These are phyloP conservation scores for Cephus spinipes DNA, from an alignment of 2,888 invertebrate species.

Conservation along the genomic window DNA sequence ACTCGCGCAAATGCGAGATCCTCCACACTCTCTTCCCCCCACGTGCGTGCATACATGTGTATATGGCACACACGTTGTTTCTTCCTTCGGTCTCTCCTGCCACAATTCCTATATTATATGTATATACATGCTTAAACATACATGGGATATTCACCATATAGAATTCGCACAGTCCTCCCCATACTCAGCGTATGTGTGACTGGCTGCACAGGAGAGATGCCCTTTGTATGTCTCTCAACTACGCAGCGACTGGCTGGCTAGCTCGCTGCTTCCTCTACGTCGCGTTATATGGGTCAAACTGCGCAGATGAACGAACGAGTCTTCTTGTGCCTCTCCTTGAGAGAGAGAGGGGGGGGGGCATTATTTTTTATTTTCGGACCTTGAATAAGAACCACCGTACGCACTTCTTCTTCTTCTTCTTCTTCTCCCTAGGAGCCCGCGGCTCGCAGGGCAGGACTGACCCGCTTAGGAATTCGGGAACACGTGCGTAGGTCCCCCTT, in stretches of 20 bases:
- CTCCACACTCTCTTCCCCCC: conserved; percentile 9
- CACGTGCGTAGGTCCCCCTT: conserved; percentile 47
- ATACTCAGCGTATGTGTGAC: not conserved
- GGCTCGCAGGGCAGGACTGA: conserved; percentile 32
- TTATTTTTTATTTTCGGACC: conserved; percentile 39
- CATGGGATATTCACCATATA: no score
- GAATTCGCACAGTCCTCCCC: no score
- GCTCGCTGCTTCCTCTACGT: not conserved
- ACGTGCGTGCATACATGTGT: conserved; percentile 13
- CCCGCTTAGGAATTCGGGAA: conserved; percentile 29
- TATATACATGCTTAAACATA: not conserved
- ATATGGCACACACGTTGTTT: not conserved
- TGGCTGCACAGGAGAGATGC: conserved; percentile 1
- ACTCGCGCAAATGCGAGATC: not conserved
- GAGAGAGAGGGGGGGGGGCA: not conserved
- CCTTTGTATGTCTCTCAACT: conserved; percentile 9
- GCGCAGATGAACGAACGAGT: conserved; percentile 23
- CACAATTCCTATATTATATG: conserved; percentile 27
- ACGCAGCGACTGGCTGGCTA: not conserved
- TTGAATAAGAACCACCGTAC: conserved; percentile 27
- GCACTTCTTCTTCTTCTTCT: no score
- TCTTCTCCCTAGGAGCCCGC: not conserved
- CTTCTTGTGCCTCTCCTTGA: not conserved
- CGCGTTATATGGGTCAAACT: conserved; percentile 47
- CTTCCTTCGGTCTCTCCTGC: conserved; percentile 39